A percentile compares a stretch with the other conserved stretches of the same genome.
These are phyloP conservation scores for Gadus macrocephalus DNA, from an alignment of 2,113 vertebrate genomes.

Conservation along the genomic window DNA sequence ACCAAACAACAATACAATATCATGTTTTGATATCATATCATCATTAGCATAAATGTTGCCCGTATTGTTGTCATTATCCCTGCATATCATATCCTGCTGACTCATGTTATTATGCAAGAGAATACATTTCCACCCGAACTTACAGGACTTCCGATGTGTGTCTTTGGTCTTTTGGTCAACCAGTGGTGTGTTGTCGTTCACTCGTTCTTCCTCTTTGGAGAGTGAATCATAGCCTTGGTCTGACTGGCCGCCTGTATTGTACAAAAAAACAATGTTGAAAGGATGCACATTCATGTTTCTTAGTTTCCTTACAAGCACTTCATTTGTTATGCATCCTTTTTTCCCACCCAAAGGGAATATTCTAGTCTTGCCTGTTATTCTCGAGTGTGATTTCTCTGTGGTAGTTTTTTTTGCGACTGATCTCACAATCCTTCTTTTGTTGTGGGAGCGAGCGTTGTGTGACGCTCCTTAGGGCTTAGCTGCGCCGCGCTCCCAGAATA, in stretches of 20 bases:
- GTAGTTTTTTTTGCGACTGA: constrained; percentile 21
- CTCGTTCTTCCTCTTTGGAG: constrained; percentile 84
- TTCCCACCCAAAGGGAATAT: neutral
- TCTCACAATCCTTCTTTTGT: no score
- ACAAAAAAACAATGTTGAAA: constrained; percentile 16
- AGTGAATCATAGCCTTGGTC: constrained; percentile 86
- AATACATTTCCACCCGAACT: constrained; percentile 54
- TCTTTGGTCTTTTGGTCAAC: constrained; percentile 59
- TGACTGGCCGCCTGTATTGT: constrained; percentile 81
- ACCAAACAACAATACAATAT: no score
- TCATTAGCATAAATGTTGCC: neutral
- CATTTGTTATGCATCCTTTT: no score
- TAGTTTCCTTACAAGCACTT: no score
- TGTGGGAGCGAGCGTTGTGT: neutral
- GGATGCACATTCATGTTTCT: no score
- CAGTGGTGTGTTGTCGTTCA: constrained; percentile 70
- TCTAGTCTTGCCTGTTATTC: neutral
- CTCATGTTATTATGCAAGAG: no score
- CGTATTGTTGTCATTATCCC: constrained; percentile 16
- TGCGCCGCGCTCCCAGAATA: constrained; percentile 43
- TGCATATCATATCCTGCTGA: neutral
- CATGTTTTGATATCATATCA: neutral
- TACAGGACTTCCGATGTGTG: constrained; percentile 78
- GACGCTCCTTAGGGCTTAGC: constrained; percentile 26
- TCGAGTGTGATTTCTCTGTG: neutral